Conservation (phyloP, 1,140 invertebrate genomes). For the Megalonaias nervosa region DNA sequence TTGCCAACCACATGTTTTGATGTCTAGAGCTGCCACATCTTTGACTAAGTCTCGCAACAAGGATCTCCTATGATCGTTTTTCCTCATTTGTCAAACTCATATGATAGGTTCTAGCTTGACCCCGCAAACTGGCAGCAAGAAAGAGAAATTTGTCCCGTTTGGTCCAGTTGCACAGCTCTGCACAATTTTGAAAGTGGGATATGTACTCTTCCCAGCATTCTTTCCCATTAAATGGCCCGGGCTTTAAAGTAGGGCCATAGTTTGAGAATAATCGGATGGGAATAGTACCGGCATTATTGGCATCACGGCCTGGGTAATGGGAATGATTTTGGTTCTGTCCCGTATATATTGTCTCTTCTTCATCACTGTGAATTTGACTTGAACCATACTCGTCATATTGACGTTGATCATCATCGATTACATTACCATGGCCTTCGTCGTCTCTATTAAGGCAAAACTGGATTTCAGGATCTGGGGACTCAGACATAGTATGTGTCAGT, state of each 20-base stretch:
- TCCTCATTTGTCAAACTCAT: slow-evolving; percentile 2
- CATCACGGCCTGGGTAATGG: too few relatives aligned
- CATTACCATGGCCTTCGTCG: too few relatives aligned
- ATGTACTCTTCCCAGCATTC: slow-evolving; percentile 4
- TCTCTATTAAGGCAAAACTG: too few relatives aligned
- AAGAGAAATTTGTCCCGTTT: background rate
- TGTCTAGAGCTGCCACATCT: slow-evolving; percentile 9
- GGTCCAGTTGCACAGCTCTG: slow-evolving; percentile 4
- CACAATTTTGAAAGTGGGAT: slow-evolving; percentile 15
- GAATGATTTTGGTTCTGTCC: too few relatives aligned
- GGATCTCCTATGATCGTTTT: background rate
- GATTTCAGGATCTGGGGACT: too few relatives aligned
- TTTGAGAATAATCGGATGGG: too few relatives aligned
- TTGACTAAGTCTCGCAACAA: background rate
- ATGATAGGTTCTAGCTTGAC: slow-evolving; percentile 3
- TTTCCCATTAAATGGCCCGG: slow-evolving; percentile 3
- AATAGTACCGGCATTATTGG: too few relatives aligned
- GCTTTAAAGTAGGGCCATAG: background rate
- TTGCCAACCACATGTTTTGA: background rate
- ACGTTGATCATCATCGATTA: too few relatives aligned
- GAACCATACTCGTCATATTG: too few relatives aligned
- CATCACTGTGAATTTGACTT: too few relatives aligned
- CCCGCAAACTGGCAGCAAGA: slow-evolving; percentile 2
- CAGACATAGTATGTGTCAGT: too few relatives aligned
- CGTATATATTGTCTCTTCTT: too few relatives aligned